A percentile compares a stretch with the other conserved stretches of the same genome.
phyloP scores from a whole-genome alignment of 2,888 invertebrate species.

The Hypolimnas misippus region DNA sequence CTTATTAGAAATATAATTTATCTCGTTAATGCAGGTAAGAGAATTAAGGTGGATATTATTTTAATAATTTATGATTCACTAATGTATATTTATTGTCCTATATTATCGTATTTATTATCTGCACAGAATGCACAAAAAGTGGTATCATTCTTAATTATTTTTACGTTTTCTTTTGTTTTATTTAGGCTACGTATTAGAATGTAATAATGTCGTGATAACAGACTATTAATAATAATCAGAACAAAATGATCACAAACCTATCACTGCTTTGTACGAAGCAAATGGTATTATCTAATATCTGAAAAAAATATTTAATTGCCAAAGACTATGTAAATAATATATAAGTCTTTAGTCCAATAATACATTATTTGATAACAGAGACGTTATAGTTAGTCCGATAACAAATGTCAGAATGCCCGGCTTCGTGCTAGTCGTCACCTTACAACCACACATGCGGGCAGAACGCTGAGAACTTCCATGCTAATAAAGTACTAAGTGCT shows the following conservation, averaged over 20 bases:
- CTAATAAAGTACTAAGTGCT: slow-evolving; percentile 25
- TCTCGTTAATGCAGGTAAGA: background rate
- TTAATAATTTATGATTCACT: too few species aligned
- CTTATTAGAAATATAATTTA: background rate
- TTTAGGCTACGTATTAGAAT: too few species aligned
- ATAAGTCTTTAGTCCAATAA: slow-evolving; percentile 46
- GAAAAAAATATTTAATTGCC: slow-evolving; percentile 21
- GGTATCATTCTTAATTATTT: too few species aligned
- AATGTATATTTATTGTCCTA: too few species aligned
- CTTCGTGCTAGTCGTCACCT: slow-evolving; percentile 45
- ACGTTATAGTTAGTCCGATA: slow-evolving; percentile 67
- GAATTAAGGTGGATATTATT: too few species aligned
- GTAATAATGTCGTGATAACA: too few species aligned
- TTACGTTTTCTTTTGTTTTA: too few species aligned
- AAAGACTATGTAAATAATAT: slow-evolving; percentile 51
- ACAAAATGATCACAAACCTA: background rate
- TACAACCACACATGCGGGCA: slow-evolving; percentile 42
- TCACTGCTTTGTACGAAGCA: background rate
- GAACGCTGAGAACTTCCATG: slow-evolving; percentile 7
- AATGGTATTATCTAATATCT: background rate
- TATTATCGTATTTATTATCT: too few species aligned
- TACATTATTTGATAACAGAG: slow-evolving; percentile 60
- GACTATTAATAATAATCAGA: too few species aligned
- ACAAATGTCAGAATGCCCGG: slow-evolving; percentile 52
- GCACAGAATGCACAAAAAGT: too few species aligned